phyloP scores from a whole-genome alignment of 1,140 invertebrate species.

The Ctenoplectra terminalis region DNA sequence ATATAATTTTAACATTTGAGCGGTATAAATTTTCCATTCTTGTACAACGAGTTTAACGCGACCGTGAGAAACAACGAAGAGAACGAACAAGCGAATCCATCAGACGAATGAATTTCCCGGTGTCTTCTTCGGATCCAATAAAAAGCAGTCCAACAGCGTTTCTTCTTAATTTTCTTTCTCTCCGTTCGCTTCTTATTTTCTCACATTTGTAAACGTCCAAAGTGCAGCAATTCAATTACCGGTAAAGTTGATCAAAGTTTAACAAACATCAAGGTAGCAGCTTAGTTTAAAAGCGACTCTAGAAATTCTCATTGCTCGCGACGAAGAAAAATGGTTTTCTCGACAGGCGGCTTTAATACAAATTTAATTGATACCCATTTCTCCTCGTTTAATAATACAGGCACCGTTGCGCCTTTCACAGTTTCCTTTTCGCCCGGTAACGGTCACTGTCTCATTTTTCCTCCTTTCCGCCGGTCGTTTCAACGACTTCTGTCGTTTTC shows the following conservation, averaged over 20 bases:
- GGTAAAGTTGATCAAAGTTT: neutral
- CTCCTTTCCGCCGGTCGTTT: conserved; percentile 9
- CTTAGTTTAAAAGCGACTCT: neutral
- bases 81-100: too few species aligned
- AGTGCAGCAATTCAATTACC: neutral
- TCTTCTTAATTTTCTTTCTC: neutral
- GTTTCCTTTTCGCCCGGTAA: neutral
- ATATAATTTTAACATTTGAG: too few species aligned
- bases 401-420: conserved; percentile 4
- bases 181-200: neutral
- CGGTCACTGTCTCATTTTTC: neutral
- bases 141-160: neutral
- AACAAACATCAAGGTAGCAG: too few species aligned
- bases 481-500: neutral
- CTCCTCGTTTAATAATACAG: conserved; percentile 9
- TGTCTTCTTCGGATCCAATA: too few species aligned
- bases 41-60: too few species aligned
- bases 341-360: neutral
- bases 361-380: conserved; percentile 22
- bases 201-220: conserved; percentile 7
- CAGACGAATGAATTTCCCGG: too few species aligned
- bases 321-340: conserved; percentile 7
- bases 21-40: too few species aligned
- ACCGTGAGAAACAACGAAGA: too few species aligned
- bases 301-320: neutral